phyloP scores from a whole-genome alignment of 2,888 invertebrate genomes.

The Desoria tigrina region DNA sequence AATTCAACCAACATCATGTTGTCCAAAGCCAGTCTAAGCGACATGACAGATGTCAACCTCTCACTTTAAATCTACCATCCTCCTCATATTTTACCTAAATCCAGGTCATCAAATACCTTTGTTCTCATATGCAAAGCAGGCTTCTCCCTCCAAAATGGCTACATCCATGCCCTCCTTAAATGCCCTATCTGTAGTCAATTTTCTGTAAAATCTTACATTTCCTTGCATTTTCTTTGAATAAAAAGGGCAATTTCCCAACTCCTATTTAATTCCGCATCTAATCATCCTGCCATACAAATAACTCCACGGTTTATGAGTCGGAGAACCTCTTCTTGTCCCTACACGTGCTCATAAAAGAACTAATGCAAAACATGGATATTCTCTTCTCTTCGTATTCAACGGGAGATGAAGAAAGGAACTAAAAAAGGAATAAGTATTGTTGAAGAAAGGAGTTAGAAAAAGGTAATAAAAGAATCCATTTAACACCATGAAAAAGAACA shows the following conservation, averaged over 20 bases:
- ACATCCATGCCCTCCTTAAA: no score
- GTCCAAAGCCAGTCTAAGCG: constrained; percentile 14
- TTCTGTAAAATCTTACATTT: no score
- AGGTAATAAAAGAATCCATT: constrained; percentile 16
- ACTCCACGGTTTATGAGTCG: no score
- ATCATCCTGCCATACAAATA: no score
- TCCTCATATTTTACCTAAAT: constrained; percentile 9
- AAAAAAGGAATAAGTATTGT: constrained; percentile 14
- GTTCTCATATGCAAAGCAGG: background rate
- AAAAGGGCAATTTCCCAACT: no score
- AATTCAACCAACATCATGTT: constrained; percentile 10
- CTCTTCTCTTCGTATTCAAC: no score
- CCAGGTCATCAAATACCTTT: constrained; percentile 11
- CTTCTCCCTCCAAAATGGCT: background rate
- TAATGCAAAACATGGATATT: constrained; percentile 20
- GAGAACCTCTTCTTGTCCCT: no score
- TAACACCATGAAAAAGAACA: background rate
- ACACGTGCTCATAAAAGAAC: background rate
- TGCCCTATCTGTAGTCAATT: no score
- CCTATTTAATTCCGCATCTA: no score
- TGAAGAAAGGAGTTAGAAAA: constrained; percentile 9
- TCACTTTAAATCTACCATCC: constrained; percentile 11
- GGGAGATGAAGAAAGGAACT: constrained; percentile 10
- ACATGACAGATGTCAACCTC: constrained; percentile 22
- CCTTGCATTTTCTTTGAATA: no score